phyloP scores from a whole-genome alignment of 92 coral and sea anemone species.

The Scolanthus callimorphus region DNA sequence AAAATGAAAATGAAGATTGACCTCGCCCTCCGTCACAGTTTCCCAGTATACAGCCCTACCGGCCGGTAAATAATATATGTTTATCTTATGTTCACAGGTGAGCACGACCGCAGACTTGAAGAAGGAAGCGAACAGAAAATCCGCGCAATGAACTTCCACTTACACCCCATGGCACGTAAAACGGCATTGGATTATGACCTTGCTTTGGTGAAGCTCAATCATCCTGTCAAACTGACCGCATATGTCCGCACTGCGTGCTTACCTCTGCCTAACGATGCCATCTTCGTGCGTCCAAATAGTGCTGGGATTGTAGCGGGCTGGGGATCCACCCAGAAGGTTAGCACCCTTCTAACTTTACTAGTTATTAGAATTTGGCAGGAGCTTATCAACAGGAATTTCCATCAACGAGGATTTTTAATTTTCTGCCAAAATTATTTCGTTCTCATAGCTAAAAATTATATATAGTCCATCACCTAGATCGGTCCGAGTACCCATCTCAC shows the following conservation, averaged over 20 bases:
- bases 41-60: no score
- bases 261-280: slow-evolving; percentile 40
- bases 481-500: no score
- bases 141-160: slow-evolving; percentile 42
- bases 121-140: slow-evolving; percentile 89
- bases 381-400: no score
- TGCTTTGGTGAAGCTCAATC: slow-evolving; percentile 58
- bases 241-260: slow-evolving; percentile 83
- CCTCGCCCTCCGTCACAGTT: no score
- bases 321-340: slow-evolving; percentile 77
- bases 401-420: no score
- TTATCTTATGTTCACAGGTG: slow-evolving; percentile 49
- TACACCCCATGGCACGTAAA: slow-evolving; percentile 38
- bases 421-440: no score
- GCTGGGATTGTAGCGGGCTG: slow-evolving; percentile 82
- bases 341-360: no score
- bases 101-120: slow-evolving; percentile 62
- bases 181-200: slow-evolving; percentile 58
- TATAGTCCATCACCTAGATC: no score
- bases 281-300: slow-evolving; percentile 63
- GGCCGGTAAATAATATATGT: no score
- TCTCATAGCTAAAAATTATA: no score
- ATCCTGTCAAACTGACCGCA: slow-evolving; percentile 68
- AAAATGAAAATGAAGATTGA: no score
- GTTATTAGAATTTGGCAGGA: no score